Evolutionary conservation across 1,140 invertebrate genomes (phyloP), one percentile per base, ranked within the genome.

Genomic region (silkworm (Bombyx mori)): DNA sequence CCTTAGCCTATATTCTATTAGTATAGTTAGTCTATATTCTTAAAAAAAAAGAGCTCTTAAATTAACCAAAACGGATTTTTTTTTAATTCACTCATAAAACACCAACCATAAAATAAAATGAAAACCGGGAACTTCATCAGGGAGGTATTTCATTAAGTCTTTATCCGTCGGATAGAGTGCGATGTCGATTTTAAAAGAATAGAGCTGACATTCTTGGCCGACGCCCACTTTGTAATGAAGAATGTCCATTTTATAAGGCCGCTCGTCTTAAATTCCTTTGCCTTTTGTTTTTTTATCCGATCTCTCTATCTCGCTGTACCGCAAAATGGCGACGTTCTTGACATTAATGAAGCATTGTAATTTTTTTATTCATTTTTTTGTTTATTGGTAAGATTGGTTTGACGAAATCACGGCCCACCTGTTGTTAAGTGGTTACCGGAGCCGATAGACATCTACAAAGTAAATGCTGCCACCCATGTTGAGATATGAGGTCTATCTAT

Each of bases 131-230:
- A 62, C 69, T 82, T 80, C 75, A 80, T 82, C 76, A 82, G 72
- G 71, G 75, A 78, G 77, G 77, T 82, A 82, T 82, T 82, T 82
- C 79, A 82, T 82, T 82, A 82, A 80, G 77, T 69, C 76, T 66
- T 77, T 64, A 78, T 72, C 66, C 65, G 67, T 56, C 64, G 63
- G 64, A 58, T 49, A 53, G 54, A 63, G 55, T 47, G 66, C 26
- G 35, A 22, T 22, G 22, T 35, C 35, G 35, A 61, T 69, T 62
- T 67, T 75, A 68, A 82, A 82, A 80, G 77, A 82, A 80, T 75
- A 77, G 79, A 74, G 26, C 69, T 70, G 68, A 75, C 74, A 79
- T 79, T 79, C 77, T 76, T 68, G 44, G 46, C 44, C 44, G 9
- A 44, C 66, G 62, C 71, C 60, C 71, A 70, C 75, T 78, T 77